phyloP scores from a whole-genome alignment of 2,113 vertebrate species.

The Urocynchramus pylzowi region DNA sequence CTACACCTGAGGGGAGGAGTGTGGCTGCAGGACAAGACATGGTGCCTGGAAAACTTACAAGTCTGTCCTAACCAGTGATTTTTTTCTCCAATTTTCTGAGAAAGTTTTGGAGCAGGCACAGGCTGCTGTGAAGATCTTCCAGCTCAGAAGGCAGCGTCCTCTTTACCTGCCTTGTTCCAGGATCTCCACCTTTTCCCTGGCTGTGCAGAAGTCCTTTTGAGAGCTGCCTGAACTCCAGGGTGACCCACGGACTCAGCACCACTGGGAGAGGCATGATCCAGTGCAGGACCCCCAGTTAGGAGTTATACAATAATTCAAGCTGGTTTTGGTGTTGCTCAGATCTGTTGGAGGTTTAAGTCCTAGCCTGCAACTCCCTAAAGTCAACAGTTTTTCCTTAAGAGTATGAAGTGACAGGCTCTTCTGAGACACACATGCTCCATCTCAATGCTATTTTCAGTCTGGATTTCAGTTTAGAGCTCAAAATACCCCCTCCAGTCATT shows the following conservation, averaged over 20 bases:
- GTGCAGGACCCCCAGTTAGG: background rate
- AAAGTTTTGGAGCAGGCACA: background rate
- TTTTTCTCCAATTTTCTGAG: background rate
- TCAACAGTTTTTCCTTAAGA: background rate
- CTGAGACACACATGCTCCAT: background rate
- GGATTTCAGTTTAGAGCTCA: background rate
- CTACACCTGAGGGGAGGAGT: background rate
- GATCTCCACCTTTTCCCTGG: background rate
- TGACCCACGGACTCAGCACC: background rate
- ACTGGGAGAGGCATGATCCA: background rate
- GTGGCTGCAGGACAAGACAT: background rate
- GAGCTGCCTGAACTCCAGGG: background rate
- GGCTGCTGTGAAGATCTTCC: background rate
- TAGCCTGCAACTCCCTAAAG: background rate
- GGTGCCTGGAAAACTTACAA: background rate
- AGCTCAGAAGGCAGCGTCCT: background rate
- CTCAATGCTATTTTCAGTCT: constrained; percentile 1
- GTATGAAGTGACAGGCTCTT: constrained; percentile 4
- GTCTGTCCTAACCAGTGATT: background rate
- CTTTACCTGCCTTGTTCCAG: background rate
- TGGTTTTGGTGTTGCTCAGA: background rate
- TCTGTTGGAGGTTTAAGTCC: background rate
- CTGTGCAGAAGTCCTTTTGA: background rate
- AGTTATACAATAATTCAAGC: background rate
- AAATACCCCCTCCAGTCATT: background rate